Base-by-base conservation (phyloP, 2,888 invertebrate genomes). In the Mylabris sibirica region DNA sequence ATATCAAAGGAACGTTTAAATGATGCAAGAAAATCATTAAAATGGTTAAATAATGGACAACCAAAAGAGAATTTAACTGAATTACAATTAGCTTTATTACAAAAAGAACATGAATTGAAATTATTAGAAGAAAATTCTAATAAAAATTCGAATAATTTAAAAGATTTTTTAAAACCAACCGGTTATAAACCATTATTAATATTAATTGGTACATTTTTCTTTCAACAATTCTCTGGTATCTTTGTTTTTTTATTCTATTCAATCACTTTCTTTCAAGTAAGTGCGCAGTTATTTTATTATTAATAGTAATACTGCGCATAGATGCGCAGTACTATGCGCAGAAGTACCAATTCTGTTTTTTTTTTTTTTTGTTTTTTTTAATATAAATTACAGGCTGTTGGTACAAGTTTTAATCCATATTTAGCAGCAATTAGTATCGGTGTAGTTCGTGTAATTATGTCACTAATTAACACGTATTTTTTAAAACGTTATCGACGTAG, bases 181-280 rank as follows among this genome's bases (percentile, higher is more conserved):
- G 88, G 87, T 17, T 87, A 87, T 81, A 89, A 89, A 76, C 88
- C 89, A 0, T 76, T 88, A 75, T 69, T 85, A 12, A 85, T 89
- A 62, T 82, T 89, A 6, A 84, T 86, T 67, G 81, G 86, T 17
- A 79, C 88, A 20, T 89, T 89, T 78, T 79, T 86, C 26, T 87
- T 88, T 74, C 88, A 89, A 78, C 88, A 88, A 72, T 87, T 87
- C 71, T 85, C 87, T 34, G 89, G 89, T 41, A 88, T 89, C 73
- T 89, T 88, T 74, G 87, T 88, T 8, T 88, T 88, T 0, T 82
- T 89, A 0, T 89, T 88, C 78, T 89, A 87, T 76, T 88, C 89
- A 0, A 88, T 89, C 59, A 87, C 86, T n/a, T 88, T 88, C 81
- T 87, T 88, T 75, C 80, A 87, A 78, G 87, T 87, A 78, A 78